Base-by-base conservation (phyloP, 2,888 invertebrate genomes). In the Drosophila differens region DNA sequence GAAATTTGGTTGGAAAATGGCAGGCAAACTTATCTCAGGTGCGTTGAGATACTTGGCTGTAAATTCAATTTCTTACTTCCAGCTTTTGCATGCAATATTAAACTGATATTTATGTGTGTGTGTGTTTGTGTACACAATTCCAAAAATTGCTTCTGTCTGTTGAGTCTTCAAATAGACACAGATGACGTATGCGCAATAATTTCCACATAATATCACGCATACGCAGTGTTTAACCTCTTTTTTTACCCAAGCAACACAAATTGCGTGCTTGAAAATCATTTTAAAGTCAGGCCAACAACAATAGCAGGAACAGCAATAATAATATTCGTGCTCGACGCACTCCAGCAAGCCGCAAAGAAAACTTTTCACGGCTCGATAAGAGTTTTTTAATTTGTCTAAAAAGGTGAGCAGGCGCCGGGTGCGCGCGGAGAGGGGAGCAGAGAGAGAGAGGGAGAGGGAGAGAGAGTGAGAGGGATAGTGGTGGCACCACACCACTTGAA, bases 381-480 rank as follows among this genome's bases (percentile, higher is more conserved):
- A 87, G 87, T 90, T 87, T 86, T 90, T 87, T 90, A 90, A 90
- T 87, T 87, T 87, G 89, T 89, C 89, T 86, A 86, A 89, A 87
- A 86, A 77, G 73, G 74, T 77, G 68, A 52, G 52, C 58, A n/a
- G 61, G 14, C 65, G 47, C 44, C 53, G 53, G 28, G 44, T 35
- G 53, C 10, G 7, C 44, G 14, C 22, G 6, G 6, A 14, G 22
- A 7, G 14, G 7, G 14, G 14, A 2, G 47, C 22, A 33, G 37
- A 6, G 25, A 12, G 25, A 33, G 47, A 19, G 39, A 37, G 41
- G 19, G 51, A n/a, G 14, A 12, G 16, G 6, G 35, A 6, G 6
- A 16, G 47, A 41, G 37, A 30, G 32, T 10, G 37, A 5, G 6
- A 16, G 16, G 14, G 47, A 41, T 33, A 30, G 32, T 10, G 37